Evolutionary conservation across 2,113 vertebrate species (phyloP).

Genomic region (Urocolius indicus): DNA sequence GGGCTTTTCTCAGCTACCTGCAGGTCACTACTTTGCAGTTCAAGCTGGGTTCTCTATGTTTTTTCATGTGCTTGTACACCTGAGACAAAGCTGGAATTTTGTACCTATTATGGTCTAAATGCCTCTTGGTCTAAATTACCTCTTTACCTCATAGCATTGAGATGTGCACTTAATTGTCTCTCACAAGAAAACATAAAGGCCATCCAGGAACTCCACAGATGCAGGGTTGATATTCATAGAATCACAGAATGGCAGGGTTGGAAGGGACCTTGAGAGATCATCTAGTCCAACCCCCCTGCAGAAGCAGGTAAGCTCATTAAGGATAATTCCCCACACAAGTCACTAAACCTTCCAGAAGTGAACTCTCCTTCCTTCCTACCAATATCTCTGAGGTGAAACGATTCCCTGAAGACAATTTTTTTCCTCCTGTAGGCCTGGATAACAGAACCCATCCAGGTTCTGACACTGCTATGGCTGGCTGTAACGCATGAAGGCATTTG

Average conservation of each 20-base stretch:
- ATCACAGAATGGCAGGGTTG: too few species aligned
- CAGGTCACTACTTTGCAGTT: background rate
- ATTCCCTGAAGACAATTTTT: background rate
- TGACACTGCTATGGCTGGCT: too few species aligned
- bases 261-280: too few species aligned
- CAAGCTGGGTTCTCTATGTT: rapidly evolving
- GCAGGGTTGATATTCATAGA: background rate
- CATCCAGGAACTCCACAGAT: background rate
- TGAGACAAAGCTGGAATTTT: background rate
- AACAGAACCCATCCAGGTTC: background rate
- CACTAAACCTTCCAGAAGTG: background rate
- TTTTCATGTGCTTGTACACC: background rate
- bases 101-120: background rate
- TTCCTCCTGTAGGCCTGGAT: background rate
- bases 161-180: background rate
- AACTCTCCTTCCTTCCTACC: background rate
- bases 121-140: too few species aligned
- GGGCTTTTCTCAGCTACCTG: background rate
- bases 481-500: background rate
- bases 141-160: background rate
- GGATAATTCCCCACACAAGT: background rate
- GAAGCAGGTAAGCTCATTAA: too few species aligned
- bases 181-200: background rate
- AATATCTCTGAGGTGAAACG: background rate
- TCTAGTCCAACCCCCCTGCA: too few species aligned